Evolutionary conservation across 1,140 invertebrate species (phyloP).

Genomic region (Pararge aegeria): DNA sequence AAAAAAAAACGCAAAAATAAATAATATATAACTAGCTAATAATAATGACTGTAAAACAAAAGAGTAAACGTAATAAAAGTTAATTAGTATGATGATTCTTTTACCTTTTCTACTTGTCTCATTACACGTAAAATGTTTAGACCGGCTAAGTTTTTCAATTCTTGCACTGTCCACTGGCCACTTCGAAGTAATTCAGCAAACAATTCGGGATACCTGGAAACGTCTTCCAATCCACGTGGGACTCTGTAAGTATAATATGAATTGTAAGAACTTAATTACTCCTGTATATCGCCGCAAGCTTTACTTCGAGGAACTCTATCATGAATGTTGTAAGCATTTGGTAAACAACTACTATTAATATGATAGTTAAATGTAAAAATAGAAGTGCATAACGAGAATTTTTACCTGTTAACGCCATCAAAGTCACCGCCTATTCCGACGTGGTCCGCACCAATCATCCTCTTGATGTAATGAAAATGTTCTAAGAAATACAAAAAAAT

Average conservation of each 20-base stretch:
- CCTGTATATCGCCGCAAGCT: too few relatives aligned
- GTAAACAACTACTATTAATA: too few relatives aligned
- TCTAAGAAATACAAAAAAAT: slow-evolving; percentile 77
- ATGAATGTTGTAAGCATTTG: too few relatives aligned
- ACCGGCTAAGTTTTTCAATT: slow-evolving; percentile 89
- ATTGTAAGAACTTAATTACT: too few relatives aligned
- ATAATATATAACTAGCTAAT: too few relatives aligned
- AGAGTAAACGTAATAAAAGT: neutral
- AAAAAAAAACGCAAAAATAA: too few relatives aligned
- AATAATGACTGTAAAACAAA: too few relatives aligned
- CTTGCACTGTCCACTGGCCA: slow-evolving; percentile 86
- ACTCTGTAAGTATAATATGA: slow-evolving; percentile 76
- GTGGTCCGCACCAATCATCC: slow-evolving; percentile 91
- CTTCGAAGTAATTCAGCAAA: slow-evolving; percentile 84
- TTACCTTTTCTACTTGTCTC: slow-evolving; percentile 87
- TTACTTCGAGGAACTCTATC: too few relatives aligned
- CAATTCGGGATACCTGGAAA: slow-evolving; percentile 90
- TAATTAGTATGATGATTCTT: slow-evolving; percentile 6
- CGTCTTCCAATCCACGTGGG: slow-evolving; percentile 89
- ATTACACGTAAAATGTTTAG: slow-evolving; percentile 88
- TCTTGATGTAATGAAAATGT: slow-evolving; percentile 93
- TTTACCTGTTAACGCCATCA: slow-evolving; percentile 91
- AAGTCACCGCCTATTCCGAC: slow-evolving; percentile 91
- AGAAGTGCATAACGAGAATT: too few relatives aligned
- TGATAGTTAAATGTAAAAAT: too few relatives aligned